Conservation (phyloP, 2,797 vertebrate species). For the Myioborus melanocephalus region DNA sequence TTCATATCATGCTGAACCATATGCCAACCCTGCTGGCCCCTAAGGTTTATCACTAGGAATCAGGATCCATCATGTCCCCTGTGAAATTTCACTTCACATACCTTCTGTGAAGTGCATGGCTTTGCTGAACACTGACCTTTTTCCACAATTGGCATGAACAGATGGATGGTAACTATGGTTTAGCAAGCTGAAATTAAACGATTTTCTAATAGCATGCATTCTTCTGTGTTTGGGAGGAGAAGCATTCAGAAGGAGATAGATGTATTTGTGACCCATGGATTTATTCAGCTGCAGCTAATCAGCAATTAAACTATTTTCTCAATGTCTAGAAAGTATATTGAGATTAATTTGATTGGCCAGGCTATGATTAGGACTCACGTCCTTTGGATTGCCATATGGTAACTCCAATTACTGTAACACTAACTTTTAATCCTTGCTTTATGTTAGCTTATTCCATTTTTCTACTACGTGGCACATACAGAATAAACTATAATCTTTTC, state of each 20-base stretch:
- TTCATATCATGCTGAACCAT: slow-evolving; percentile 95
- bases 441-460: background rate
- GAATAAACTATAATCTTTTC: background rate
- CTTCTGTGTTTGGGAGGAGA: slow-evolving; percentile 63
- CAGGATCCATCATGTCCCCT: slow-evolving; percentile 84
- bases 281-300: slow-evolving; percentile 68
- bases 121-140: slow-evolving; percentile 79
- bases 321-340: slow-evolving; percentile 14
- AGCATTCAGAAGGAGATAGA: slow-evolving; percentile 58
- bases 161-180: slow-evolving; percentile 85
- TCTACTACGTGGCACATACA: background rate
- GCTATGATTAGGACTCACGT: slow-evolving; percentile 3
- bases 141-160: slow-evolving; percentile 88
- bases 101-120: slow-evolving; percentile 80
- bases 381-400: slow-evolving; percentile 17
- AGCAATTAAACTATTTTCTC: slow-evolving; percentile 65
- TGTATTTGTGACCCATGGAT: slow-evolving; percentile 47
- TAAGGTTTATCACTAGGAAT: slow-evolving; percentile 91
- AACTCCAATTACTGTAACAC: slow-evolving; percentile 34
- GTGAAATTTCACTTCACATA: slow-evolving; percentile 84
- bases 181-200: slow-evolving; percentile 76
- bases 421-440: slow-evolving; percentile 64
- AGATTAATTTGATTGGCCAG: slow-evolving; percentile 35
- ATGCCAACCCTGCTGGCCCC: slow-evolving; percentile 94
- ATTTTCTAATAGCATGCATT: slow-evolving; percentile 74